Conservation (phyloP, 1,140 invertebrate species). For the Nebria ingens region DNA sequence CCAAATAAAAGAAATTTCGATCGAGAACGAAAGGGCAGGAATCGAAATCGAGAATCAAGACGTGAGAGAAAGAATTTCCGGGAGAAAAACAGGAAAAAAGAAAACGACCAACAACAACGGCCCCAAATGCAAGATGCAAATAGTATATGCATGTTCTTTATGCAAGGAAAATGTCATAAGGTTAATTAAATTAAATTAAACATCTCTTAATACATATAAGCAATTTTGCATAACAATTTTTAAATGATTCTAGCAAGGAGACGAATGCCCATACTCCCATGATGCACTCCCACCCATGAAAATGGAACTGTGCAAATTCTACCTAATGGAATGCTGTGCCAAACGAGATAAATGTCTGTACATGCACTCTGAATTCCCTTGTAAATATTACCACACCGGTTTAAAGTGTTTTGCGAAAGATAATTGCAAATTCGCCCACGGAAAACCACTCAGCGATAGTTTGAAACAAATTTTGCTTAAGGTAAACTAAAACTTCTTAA, state of each 20-base stretch:
- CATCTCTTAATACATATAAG: no score
- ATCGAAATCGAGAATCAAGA: constrained; percentile 30
- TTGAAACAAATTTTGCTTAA: constrained; percentile 56
- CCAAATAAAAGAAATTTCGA: constrained; percentile 20
- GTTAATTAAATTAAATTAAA: constrained; percentile 24
- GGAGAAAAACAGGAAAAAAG: constrained; percentile 18
- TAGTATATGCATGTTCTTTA: constrained; percentile 67
- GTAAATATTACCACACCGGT: constrained; percentile 93
- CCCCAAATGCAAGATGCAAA: constrained; percentile 47
- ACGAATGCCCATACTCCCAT: constrained; percentile 79
- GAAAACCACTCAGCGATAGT: constrained; percentile 64
- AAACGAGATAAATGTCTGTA: constrained; percentile 93
- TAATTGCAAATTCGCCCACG: constrained; percentile 90
- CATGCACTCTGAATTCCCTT: constrained; percentile 95
- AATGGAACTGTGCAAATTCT: constrained; percentile 94
- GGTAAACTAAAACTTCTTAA: constrained; percentile 25
- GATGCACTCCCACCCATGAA: constrained; percentile 71
- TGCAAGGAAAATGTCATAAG: constrained; percentile 82
- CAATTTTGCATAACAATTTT: no score
- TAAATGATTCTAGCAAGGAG: constrained; percentile 38
- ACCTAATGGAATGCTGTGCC: constrained; percentile 88
- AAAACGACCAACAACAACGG: constrained; percentile 18
- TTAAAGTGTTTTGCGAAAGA: constrained; percentile 69
- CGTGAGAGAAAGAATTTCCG: constrained; percentile 17
- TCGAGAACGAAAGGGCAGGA: constrained; percentile 23